Evolutionary conservation across 2,797 vertebrate species (phyloP), one percentile per base, ranked within the genome.

Genomic region (Notamacropus eugenii): DNA sequence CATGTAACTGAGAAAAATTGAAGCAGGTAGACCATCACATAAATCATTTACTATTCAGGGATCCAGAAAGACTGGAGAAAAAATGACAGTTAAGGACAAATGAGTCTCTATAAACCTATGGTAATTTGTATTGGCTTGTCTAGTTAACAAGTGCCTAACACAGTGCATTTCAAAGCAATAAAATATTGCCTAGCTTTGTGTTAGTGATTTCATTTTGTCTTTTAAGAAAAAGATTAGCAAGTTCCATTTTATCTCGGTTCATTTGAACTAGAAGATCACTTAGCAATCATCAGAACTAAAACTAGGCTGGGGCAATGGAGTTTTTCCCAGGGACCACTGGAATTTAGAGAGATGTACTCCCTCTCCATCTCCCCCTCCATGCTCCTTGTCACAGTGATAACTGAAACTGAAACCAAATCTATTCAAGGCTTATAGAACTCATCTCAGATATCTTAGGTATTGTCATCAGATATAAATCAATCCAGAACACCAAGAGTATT

Each of bases 51-150:
- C 19, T 27, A 19, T 82, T 22, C n/a, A 24, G 40, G 40, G 5
- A 90, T 94, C 95, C 97, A 96, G 50, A 59, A 1, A 52, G n/a
- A 27, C 16, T 5, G 87, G 91, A 92, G 90, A 96, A 92, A 92
- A 96, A 0, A 50, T 10, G 94, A 74, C 52, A 97, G 50, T 4
- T 87, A 46, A n/a, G 0, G 16, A 59, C 56, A 98, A 97, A 95
- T 92, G 54, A 55, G 97, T n/a, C 50, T 90, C 0, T 0, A 91
- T 46, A 96, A 90, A 90, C 52, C 31, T 94, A 40, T 40, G 91
- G 62, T 58, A 50, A 93, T 91, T 93, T 96, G 34, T 12, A 90
- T 31, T 54, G 28, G 56, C 52, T 59, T n/a, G 59, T 62, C 74
- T 91, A 16, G n/a, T 82, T 93, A 46, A 74, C 6, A 56, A 50